Conservation (phyloP, 2,113 vertebrate genomes). For the Antigone vipio region DNA sequence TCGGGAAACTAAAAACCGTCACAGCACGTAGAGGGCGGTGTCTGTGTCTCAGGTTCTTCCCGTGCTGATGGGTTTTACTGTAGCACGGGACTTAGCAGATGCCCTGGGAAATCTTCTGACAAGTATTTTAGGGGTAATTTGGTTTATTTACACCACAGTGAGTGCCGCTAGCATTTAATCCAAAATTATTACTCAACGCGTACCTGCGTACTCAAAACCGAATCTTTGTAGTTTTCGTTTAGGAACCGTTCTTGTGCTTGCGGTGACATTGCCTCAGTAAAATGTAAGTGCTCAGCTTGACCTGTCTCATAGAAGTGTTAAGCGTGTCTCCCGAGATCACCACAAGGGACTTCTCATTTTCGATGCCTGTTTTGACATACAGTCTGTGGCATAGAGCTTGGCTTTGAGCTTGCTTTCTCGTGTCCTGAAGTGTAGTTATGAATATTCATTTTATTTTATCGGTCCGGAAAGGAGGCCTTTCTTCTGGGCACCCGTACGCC, state of each 20-base stretch:
- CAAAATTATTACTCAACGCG: not conserved
- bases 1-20: no score
- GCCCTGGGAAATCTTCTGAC: not conserved
- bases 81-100: no score
- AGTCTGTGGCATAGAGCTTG: not conserved
- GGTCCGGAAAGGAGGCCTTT: not conserved
- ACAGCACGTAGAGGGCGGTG: not conserved
- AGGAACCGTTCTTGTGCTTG: not conserved
- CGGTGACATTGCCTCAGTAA: not conserved
- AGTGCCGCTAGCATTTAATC: not conserved
- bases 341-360: not conserved
- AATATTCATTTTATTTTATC: not conserved
- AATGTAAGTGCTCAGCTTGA: not conserved
- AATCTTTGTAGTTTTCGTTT: not conserved
- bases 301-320: not conserved
- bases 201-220: not conserved
- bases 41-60: not conserved
- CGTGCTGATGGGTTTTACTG: not conserved
- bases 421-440: not conserved
- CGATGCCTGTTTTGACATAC: not conserved
- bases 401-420: not conserved
- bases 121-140: not conserved
- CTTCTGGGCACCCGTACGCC: no score
- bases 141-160: not conserved
- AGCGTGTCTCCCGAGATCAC: not conserved